Percentiles rank a stretch among this genome's conserved stretches.
Conservation (phyloP, 2,888 invertebrate species). For the Dioctria rufipes region DNA sequence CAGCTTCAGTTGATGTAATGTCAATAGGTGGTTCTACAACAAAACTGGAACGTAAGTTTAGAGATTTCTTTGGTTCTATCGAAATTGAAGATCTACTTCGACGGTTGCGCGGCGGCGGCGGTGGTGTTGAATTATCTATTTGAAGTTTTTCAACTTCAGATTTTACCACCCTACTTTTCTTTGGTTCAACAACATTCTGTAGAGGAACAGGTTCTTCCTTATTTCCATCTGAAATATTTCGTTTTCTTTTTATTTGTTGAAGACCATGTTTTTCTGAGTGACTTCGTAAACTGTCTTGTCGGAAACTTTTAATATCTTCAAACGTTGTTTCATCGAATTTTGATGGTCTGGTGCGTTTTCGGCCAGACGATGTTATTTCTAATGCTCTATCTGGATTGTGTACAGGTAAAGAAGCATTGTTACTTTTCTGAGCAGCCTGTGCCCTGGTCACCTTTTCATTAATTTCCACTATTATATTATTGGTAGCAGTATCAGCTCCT, state of each 20-base stretch:
- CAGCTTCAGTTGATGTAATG: too few relatives aligned
- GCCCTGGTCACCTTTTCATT: slow-evolving; percentile 12
- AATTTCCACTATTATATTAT: not conserved
- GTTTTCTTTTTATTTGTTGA: slow-evolving; percentile 11
- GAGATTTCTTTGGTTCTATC: slow-evolving; percentile 22
- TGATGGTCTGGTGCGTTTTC: slow-evolving; percentile 76
- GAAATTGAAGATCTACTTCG: slow-evolving; percentile 18
- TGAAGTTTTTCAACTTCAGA: slow-evolving; percentile 54
- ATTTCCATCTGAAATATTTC: slow-evolving; percentile 25
- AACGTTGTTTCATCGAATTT: slow-evolving; percentile 79
- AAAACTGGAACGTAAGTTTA: slow-evolving; percentile 27
- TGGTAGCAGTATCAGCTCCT: not conserved
- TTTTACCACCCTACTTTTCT: slow-evolving; percentile 44
- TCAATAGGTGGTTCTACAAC: not conserved
- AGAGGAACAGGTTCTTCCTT: slow-evolving; percentile 6
- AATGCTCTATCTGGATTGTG: slow-evolving; percentile 62
- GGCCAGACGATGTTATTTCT: slow-evolving; percentile 78
- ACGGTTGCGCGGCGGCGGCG: slow-evolving; percentile 19
- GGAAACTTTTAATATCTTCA: slow-evolving; percentile 62
- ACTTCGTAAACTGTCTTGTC: slow-evolving; percentile 21
- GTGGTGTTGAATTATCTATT: slow-evolving; percentile 33
- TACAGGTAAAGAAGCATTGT: not conserved
- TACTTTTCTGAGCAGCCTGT: slow-evolving; percentile 13
- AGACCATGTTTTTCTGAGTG: slow-evolving; percentile 4
- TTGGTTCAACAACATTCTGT: slow-evolving; percentile 24